Evolutionary conservation across 2,888 invertebrate species (phyloP).

Genomic region (Tridacna crocea): DNA sequence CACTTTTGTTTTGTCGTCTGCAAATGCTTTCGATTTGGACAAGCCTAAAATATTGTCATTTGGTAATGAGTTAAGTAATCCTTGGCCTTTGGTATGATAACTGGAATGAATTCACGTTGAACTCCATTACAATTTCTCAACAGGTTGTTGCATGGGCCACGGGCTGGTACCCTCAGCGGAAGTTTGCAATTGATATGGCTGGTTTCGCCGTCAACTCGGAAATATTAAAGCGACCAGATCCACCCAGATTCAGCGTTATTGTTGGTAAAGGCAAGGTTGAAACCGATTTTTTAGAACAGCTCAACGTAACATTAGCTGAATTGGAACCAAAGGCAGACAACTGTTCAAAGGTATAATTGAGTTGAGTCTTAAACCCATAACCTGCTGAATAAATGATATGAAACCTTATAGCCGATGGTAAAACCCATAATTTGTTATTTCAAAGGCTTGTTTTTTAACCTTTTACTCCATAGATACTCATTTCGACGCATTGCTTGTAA

Average conservation of each 20-base stretch:
- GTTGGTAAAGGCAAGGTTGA: constrained; percentile 1
- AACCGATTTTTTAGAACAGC: constrained; percentile 1
- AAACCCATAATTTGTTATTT: not conserved
- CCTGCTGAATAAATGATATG: not conserved
- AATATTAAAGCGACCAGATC: not conserved
- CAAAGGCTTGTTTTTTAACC: not conserved
- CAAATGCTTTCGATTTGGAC: too few relatives aligned
- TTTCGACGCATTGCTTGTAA: too few relatives aligned
- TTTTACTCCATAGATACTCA: not conserved
- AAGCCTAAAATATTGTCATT: too few relatives aligned
- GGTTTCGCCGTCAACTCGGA: constrained; percentile 1
- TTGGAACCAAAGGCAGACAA: constrained; percentile 7
- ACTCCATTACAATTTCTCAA: not conserved
- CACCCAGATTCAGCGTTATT: not conserved
- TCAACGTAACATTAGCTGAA: not conserved
- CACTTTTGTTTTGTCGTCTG: too few relatives aligned
- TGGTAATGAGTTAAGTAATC: too few relatives aligned
- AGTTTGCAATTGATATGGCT: not conserved
- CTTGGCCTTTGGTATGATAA: too few relatives aligned
- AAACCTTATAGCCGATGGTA: not conserved
- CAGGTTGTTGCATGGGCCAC: constrained; percentile 1
- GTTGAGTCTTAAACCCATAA: not conserved
- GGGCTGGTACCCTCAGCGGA: not conserved
- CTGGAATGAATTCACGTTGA: too few relatives aligned
- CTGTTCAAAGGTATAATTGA: not conserved